Conservation (phyloP, 2,888 invertebrate species). For the Ichneumoninae sp. region DNA sequence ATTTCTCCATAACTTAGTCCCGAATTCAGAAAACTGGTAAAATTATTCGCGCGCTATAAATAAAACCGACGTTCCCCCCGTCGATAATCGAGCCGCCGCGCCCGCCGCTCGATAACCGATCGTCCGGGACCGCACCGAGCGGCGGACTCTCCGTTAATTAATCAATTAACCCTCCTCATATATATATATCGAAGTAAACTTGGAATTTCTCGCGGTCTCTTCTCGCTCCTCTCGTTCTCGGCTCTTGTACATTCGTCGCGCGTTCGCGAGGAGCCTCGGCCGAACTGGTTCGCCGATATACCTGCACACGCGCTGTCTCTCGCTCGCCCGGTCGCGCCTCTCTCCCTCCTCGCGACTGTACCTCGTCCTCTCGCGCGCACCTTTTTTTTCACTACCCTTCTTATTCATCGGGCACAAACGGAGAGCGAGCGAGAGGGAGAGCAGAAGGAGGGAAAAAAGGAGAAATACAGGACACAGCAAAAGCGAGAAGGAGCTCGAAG, state of each 20-base stretch:
- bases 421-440: conserved; percentile 30
- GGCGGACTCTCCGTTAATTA: conserved; percentile 61
- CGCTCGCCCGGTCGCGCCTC: conserved; percentile 33
- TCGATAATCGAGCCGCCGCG: neutral
- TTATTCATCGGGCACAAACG: conserved; percentile 1
- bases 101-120: neutral
- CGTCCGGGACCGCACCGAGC: conserved; percentile 33
- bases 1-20: neutral
- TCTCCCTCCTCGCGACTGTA: conserved; percentile 37
- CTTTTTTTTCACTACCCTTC: neutral
- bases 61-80: neutral
- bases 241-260: conserved; percentile 37
- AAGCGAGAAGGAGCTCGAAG: conserved; percentile 47
- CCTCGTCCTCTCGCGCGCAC: conserved; percentile 41
- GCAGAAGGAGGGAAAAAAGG: neutral
- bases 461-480: conserved; percentile 28
- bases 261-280: conserved; percentile 38
- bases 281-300: conserved; percentile 65
- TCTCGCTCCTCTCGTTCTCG: conserved; percentile 18
- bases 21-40: neutral
- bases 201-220: conserved; percentile 52
- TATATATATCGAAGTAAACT: conserved; percentile 52
- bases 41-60: neutral
- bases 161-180: conserved; percentile 66
- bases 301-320: conserved; percentile 36